Evolutionary conservation across 2,113 vertebrate genomes (phyloP).

Genomic region (Psammodynastes pulverulentus): DNA sequence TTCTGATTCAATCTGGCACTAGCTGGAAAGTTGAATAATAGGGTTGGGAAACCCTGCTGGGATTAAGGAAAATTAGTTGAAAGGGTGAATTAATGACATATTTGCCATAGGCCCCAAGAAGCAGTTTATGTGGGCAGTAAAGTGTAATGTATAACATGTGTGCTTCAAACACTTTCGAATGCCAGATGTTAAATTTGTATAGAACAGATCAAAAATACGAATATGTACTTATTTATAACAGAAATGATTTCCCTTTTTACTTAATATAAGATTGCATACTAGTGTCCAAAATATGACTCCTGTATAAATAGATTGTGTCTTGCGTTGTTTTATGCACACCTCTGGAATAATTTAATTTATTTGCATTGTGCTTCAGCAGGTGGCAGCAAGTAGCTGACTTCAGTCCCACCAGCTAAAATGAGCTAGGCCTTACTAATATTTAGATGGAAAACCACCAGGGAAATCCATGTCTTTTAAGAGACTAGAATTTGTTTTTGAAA

Average conservation of each 20-base stretch:
- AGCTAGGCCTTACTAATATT: not conserved
- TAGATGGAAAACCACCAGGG: not conserved
- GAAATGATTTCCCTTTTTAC: rapidly evolving
- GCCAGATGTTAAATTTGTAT: not conserved
- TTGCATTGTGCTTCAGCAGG: not conserved
- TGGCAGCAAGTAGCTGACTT: not conserved
- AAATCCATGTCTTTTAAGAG: no score
- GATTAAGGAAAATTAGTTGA: constrained; percentile 68
- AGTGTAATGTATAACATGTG: constrained; percentile 36
- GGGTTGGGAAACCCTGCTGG: constrained; percentile 65
- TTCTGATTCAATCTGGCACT: constrained; percentile 48
- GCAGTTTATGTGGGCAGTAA: constrained; percentile 42
- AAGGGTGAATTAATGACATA: constrained; percentile 68
- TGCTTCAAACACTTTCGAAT: constrained; percentile 36
- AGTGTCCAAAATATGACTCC: not conserved
- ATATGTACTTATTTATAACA: not conserved
- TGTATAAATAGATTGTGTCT: constrained; percentile 32
- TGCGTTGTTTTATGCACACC: not conserved
- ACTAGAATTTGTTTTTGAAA: no score
- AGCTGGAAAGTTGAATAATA: constrained; percentile 79
- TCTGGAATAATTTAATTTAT: not conserved
- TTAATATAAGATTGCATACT: not conserved
- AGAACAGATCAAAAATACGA: not conserved
- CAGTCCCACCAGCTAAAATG: not conserved
- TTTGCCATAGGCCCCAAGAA: constrained; percentile 58